Evolutionary conservation across 2,888 invertebrate species (phyloP).

Genomic region (Rugalucina vietnamica): DNA sequence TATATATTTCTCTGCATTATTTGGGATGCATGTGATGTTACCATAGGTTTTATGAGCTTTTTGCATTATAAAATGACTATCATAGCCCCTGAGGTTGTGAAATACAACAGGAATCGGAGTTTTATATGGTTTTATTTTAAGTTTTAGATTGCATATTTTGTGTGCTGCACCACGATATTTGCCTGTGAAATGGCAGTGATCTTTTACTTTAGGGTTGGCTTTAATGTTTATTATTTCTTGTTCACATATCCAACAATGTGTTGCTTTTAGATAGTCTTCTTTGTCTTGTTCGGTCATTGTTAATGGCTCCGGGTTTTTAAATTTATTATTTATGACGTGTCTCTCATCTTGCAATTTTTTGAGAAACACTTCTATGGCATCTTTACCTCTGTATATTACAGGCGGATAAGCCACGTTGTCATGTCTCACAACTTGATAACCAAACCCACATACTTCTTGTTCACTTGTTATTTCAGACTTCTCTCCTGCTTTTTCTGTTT

Average conservation of each 20-base stretch:
- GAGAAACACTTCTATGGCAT: not conserved
- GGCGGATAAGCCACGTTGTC: not conserved
- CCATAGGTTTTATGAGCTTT: slow-evolving; percentile 4
- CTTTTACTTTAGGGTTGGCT: not conserved
- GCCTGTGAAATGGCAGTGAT: slow-evolving; percentile 9
- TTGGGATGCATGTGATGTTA: slow-evolving; percentile 57
- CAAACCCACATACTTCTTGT: slow-evolving; percentile 1
- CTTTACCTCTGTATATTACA: slow-evolving; percentile 10
- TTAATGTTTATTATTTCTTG: not conserved
- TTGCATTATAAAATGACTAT: slow-evolving; percentile 42
- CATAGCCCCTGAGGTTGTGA: slow-evolving; percentile 37
- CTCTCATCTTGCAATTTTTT: not conserved
- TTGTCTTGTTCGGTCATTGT: not conserved
- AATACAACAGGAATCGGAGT: slow-evolving; percentile 39
- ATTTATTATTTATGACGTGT: not conserved
- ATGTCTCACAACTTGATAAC: slow-evolving; percentile 9
- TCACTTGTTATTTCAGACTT: not conserved
- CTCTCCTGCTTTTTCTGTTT: not conserved
- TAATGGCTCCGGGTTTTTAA: slow-evolving; percentile 2
- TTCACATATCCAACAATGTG: slow-evolving; percentile 9
- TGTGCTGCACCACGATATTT: not conserved
- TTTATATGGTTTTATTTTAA: slow-evolving; percentile 26
- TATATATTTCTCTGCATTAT: slow-evolving; percentile 65
- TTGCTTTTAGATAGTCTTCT: not conserved
- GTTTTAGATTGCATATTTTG: slow-evolving; percentile 19